These are phyloP conservation scores for Poecilia picta DNA, from an alignment of 2,797 vertebrate genomes.

Conservation along the genomic window DNA sequence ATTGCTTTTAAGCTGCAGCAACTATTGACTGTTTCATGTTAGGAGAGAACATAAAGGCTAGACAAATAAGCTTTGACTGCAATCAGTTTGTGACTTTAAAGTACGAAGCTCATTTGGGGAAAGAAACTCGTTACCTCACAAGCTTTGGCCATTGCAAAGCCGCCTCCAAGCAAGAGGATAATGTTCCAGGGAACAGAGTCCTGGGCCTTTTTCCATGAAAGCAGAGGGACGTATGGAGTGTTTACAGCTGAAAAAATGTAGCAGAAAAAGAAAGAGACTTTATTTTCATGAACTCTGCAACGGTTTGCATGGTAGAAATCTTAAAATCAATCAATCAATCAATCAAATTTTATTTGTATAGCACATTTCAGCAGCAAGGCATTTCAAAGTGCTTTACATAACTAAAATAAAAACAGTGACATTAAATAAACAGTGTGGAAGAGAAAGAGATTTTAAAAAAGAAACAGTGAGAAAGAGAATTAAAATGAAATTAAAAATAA, in stretches of 20 bases:
- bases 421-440: no score
- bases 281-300: background rate
- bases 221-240: slow-evolving; percentile 85
- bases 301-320: background rate
- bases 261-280: slow-evolving; percentile 4
- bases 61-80: background rate
- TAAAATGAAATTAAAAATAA: no score
- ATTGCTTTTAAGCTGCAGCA: background rate
- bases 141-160: slow-evolving; percentile 97
- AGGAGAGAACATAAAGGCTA: background rate
- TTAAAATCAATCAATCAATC: no score
- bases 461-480: no score
- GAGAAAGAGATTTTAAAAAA: no score
- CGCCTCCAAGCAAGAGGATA: slow-evolving; percentile 93
- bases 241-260: slow-evolving; percentile 82
- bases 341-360: no score
- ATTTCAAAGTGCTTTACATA: no score
- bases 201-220: slow-evolving; percentile 94
- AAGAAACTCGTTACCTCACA: slow-evolving; percentile 87
- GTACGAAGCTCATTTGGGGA: slow-evolving; percentile 49
- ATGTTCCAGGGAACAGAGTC: slow-evolving; percentile 95
- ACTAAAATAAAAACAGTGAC: no score
- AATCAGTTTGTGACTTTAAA: background rate
- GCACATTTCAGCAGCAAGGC: no score
- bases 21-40: background rate